Conservation (phyloP, 2,113 vertebrate species). For the Lepisosteus oculatus region DNA sequence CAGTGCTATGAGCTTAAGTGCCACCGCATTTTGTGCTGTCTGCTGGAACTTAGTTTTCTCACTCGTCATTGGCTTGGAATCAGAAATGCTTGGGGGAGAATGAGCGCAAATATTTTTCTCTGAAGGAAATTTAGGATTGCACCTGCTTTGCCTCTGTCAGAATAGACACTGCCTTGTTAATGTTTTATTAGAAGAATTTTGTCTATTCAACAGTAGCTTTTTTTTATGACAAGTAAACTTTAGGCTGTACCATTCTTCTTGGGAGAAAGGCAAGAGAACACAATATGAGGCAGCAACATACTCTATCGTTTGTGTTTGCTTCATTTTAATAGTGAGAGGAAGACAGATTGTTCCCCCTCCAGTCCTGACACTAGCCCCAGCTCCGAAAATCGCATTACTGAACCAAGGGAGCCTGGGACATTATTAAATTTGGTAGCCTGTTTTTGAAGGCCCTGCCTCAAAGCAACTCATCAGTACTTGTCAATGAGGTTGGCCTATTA, state of each 20-base stretch:
- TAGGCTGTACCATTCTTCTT: background rate
- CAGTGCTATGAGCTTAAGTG: background rate
- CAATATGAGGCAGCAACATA: constrained; percentile 31
- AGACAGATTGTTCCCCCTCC: constrained; percentile 24
- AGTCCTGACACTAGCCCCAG: constrained; percentile 3
- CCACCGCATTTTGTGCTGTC: constrained; percentile 37
- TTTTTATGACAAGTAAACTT: constrained; percentile 32
- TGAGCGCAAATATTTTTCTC: constrained; percentile 24
- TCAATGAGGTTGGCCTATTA: constrained; percentile 62
- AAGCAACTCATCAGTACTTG: constrained; percentile 68
- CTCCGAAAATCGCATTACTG: constrained; percentile 31
- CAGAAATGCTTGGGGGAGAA: constrained; percentile 37
- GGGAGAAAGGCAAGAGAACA: constrained; percentile 19
- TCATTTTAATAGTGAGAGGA: constrained; percentile 24
- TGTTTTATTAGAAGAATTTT: constrained; percentile 61
- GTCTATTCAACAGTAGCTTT: constrained; percentile 55
- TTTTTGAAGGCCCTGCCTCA: constrained; percentile 39
- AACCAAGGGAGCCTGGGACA: constrained; percentile 9
- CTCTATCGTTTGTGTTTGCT: constrained; percentile 16
- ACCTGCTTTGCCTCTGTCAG: background rate
- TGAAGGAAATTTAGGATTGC: constrained; percentile 51
- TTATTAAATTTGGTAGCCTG: constrained; percentile 38
- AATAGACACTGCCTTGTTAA: constrained; percentile 49
- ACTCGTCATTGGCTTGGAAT: constrained; percentile 52
- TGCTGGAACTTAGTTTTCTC: constrained; percentile 61